Evolutionary conservation across 2,888 invertebrate genomes (phyloP).

Genomic region (Idaea biselata): DNA sequence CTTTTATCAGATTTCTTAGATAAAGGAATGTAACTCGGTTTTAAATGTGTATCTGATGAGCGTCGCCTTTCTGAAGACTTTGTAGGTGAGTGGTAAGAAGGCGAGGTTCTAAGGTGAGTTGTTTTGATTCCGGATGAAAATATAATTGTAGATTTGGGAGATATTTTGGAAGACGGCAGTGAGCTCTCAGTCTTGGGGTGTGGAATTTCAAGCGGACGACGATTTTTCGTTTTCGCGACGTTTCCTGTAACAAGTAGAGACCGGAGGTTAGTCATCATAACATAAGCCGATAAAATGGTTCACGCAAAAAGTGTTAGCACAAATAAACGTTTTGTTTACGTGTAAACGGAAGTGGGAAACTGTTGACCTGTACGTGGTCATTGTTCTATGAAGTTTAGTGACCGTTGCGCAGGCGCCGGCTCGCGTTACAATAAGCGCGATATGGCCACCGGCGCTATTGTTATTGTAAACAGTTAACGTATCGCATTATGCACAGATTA

Average conservation of each 20-base stretch:
- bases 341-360: constrained; percentile 54
- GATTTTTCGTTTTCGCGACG: constrained; percentile 58
- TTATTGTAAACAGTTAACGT: constrained; percentile 44
- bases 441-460: constrained; percentile 55
- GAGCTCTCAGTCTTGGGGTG: constrained; percentile 70
- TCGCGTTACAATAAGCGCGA: constrained; percentile 55
- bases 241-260: constrained; percentile 67
- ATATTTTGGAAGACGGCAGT: constrained; percentile 74
- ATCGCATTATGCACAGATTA: constrained; percentile 36
- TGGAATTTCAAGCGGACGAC: constrained; percentile 63
- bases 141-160: constrained; percentile 66
- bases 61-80: constrained; percentile 62
- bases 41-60: constrained; percentile 55
- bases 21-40: constrained; percentile 71
- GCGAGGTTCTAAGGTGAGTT: constrained; percentile 51
- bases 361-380: constrained; percentile 57
- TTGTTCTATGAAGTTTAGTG: constrained; percentile 69
- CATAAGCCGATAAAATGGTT: neutral
- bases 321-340: constrained; percentile 16
- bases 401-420: constrained; percentile 53
- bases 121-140: constrained; percentile 64
- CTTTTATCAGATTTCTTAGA: constrained; percentile 66
- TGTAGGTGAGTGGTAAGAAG: constrained; percentile 41
- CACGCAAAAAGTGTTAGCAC: neutral
- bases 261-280: constrained; percentile 16